Evolutionary conservation across 2,113 vertebrate genomes (phyloP), one percentile per base, ranked within the genome.

Genomic region (Pyrgilauda ruficollis): DNA sequence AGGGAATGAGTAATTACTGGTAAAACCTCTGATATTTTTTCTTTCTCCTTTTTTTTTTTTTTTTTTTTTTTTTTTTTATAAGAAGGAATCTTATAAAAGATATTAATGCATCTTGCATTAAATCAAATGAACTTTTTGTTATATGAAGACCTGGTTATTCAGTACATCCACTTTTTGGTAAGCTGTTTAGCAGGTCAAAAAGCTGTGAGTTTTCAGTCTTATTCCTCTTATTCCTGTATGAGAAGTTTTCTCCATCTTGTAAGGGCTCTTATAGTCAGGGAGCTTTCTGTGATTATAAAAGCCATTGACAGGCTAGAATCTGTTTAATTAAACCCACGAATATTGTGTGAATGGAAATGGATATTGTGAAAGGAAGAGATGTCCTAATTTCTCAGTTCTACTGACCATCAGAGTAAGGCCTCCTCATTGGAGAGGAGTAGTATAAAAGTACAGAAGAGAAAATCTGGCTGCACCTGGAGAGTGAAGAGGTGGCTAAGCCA

Each of bases 1-100:
- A 56, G 28, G 13, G 22, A 26, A 31, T 0, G 0, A 81, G 19
- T 43, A 84, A 59, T n/a, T 84, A 13, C 31, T 66, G 18, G n/a
- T 69, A 70, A 92, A 89, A 49, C 1, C 4, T 41, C 8, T 22
- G 23, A 26, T 56, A 26, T 9, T 50, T 41, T 41, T 41, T 41
- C 41, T 41, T 41, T 41, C 41, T 41, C 39, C 15, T 30, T 55
- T 27, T 30, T 26, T 2, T 43, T 33, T 2, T 35, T n/a, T 59
- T 37, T 61, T 61, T 13, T 15, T 15, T 2, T 35, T n/a, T 59
- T 37, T 61, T 61, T 13, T 15, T 15, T 6, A 18, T 81, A 17
- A 55, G 23, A 67, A 61, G 22, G 8, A 87, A 33, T 56, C 12
- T 21, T 21, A 56, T 56, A 56, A 56, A 56, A 56, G 13, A 21